Evolutionary conservation across 92 coral and sea anemone species (phyloP).

Genomic region (Parazoanthus darwini): DNA sequence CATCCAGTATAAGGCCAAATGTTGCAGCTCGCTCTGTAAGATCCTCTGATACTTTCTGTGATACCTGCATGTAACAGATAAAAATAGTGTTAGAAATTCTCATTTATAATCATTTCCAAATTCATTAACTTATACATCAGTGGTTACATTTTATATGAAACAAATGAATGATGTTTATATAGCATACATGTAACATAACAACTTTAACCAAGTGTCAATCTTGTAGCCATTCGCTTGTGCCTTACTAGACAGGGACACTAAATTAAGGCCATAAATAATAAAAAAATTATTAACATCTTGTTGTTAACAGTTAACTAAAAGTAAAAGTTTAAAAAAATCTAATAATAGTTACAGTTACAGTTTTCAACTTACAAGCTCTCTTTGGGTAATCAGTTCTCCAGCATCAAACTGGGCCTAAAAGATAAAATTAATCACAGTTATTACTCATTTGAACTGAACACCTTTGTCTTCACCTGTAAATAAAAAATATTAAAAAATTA

Average conservation of each 20-base stretch:
- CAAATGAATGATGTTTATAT: neutral
- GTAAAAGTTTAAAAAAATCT: neutral
- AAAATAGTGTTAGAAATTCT: neutral
- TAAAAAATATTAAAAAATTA: no score
- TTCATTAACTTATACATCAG: neutral
- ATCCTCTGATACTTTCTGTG: slow-evolving; percentile 93
- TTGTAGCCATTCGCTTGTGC: no score
- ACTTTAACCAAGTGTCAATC: no score
- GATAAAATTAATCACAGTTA: neutral
- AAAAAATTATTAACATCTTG: no score
- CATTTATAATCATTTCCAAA: neutral
- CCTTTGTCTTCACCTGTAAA: no score
- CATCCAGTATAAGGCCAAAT: slow-evolving; percentile 96
- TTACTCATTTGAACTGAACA: no score
- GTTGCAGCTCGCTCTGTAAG: slow-evolving; percentile 88
- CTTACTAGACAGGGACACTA: no score
- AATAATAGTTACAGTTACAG: neutral
- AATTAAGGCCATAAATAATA: no score
- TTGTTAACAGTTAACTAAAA: no score
- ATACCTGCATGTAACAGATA: slow-evolving; percentile 63
- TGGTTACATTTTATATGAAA: neutral
- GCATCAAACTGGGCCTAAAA: slow-evolving; percentile 99
- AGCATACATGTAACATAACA: no score
- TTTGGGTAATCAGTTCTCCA: slow-evolving; percentile 97
- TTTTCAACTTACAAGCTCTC: slow-evolving; percentile 85